Evolutionary conservation across 2,113 vertebrate genomes (phyloP), one percentile per base, ranked within the genome.

Genomic region (Bambusicola thoracicus): DNA sequence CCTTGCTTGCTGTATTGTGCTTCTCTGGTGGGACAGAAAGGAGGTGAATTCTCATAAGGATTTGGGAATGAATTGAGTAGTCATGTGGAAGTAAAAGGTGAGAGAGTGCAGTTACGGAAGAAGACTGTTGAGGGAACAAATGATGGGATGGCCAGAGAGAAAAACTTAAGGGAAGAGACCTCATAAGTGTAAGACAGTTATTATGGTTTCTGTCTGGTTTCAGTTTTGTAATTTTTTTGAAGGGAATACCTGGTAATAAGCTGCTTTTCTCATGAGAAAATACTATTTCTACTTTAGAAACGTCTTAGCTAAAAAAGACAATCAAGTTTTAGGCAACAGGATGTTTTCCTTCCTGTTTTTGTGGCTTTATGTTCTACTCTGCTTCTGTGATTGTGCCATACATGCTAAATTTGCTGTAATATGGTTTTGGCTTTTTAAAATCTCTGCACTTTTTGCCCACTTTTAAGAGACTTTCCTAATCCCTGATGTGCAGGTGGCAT

Each of bases 401-500:
- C 7, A 1, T 93, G 87, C 87, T 79, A 90, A 94, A 94, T 94
- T 76, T 88, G 61, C 74, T 97, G 79, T 95, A 81, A 51, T 90
- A 56, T 89, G 68, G 85, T 92, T 96, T 91, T 93, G 69, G 88
- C 76, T 92, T 94, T 95, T 91, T 70, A 81, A 92, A 84, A 88
- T 91, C 83, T 95, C 82, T 91, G 76, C 90, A 66, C 87, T 92
- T 95, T 77, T 88, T 95, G 94, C 91, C 87, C 92, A 93, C 80
- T 93, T 94, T 66, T 91, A 94, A 94, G 93, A 94, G 82, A 86
- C 62, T 94, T 93, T 89, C 93, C 91, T 95, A 91, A 96, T 96
- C 95, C 90, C 91, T 95, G 85, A 94, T 90, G 93, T 97, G 94
- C 91, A 95, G 93, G 89, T 94, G 91, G 67, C 96, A 94, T 94